phyloP scores from a whole-genome alignment of 2,113 vertebrate genomes.

The Thomomys bottae region DNA sequence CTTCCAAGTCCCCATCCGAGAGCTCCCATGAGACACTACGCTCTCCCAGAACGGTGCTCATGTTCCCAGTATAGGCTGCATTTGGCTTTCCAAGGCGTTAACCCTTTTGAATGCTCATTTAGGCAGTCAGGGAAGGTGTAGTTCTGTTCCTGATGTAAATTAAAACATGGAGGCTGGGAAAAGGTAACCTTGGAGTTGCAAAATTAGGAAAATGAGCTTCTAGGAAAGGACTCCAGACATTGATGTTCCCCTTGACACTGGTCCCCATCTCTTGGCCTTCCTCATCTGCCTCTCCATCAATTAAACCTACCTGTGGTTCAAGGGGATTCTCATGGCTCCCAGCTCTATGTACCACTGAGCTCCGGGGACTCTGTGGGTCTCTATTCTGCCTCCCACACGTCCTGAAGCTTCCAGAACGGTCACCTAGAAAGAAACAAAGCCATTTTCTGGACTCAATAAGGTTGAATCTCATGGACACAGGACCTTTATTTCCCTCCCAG shows the following conservation, averaged over 20 bases:
- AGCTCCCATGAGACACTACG: not conserved
- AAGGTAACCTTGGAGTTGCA: not conserved
- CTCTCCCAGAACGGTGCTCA: not conserved
- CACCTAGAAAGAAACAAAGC: constrained; percentile 55
- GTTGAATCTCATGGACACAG: not conserved
- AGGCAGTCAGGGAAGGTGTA: not conserved
- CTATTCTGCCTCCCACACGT: constrained; percentile 49
- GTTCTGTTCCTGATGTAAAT: not conserved
- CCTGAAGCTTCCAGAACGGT: constrained; percentile 67
- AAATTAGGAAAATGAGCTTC: not conserved
- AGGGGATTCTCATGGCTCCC: constrained; percentile 64
- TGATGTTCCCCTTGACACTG: not conserved
- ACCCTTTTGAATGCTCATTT: not conserved
- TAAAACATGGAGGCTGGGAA: not conserved
- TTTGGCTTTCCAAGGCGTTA: not conserved
- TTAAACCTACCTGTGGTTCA: constrained; percentile 40
- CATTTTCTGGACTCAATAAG: not conserved
- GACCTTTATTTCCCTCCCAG: too few species aligned
- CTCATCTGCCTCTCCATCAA: too few species aligned
- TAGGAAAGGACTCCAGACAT: not conserved
- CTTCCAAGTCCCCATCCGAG: not conserved
- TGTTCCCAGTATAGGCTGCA: not conserved
- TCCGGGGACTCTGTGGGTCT: constrained; percentile 45
- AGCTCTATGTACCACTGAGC: constrained; percentile 67
- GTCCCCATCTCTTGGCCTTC: not conserved